phyloP scores from a whole-genome alignment of 2,888 invertebrate genomes.

The Lycophotia porphyrea region DNA sequence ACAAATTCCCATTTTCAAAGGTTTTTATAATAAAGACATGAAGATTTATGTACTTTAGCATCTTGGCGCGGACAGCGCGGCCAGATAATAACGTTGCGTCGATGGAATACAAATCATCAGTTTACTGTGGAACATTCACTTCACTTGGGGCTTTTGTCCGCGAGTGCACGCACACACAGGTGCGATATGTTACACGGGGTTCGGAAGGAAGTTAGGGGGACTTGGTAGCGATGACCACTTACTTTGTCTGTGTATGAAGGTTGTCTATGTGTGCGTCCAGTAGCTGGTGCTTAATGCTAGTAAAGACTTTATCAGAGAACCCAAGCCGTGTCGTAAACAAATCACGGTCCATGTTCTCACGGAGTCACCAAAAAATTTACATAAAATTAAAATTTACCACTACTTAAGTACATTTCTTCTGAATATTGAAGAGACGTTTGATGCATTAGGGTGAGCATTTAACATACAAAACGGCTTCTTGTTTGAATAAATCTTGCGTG shows the following conservation, averaged over 20 bases:
- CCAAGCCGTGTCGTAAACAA: constrained; percentile 66
- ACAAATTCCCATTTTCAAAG: constrained; percentile 53
- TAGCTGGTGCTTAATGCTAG: not conserved
- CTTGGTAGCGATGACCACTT: not conserved
- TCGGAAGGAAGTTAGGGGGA: not conserved
- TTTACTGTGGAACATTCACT: constrained; percentile 43
- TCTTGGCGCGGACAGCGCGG: constrained; percentile 44
- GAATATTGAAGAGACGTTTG: constrained; percentile 65
- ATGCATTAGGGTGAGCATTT: constrained; percentile 58
- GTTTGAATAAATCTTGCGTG: constrained; percentile 59
- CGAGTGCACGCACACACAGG: constrained; percentile 39
- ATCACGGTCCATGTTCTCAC: constrained; percentile 75
- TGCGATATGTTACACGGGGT: not conserved
- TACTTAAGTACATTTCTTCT: constrained; percentile 58
- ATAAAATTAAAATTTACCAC: constrained; percentile 68
- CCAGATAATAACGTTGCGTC: constrained; percentile 58
- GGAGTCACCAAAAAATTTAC: constrained; percentile 70
- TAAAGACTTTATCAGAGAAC: constrained; percentile 6
- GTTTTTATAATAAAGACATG: constrained; percentile 58
- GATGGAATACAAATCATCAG: constrained; percentile 71
- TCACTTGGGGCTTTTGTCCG: not conserved
- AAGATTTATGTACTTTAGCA: constrained; percentile 60
- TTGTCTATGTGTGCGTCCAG: constrained; percentile 31
- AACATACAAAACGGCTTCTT: constrained; percentile 62
- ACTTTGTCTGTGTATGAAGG: not conserved